Evolutionary conservation across 2,113 vertebrate genomes (phyloP).

Genomic region (Rattus norvegicus): DNA sequence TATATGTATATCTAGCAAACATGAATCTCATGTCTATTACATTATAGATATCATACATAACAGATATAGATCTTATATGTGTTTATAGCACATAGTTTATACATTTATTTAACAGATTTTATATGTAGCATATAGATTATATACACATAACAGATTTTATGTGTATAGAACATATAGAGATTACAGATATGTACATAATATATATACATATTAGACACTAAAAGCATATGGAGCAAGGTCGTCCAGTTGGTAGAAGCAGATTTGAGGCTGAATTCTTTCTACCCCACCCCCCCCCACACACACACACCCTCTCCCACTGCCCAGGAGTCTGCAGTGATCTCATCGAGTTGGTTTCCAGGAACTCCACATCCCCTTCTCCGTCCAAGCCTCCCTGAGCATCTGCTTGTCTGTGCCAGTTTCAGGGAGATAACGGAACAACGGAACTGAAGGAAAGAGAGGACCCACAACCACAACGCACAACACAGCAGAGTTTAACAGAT

Average conservation of each 20-base stretch:
- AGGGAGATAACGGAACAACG: neutral
- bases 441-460: neutral
- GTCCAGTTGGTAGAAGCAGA: neutral
- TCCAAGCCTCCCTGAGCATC: neutral
- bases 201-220: neutral
- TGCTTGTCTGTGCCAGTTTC: neutral
- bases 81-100: neutral
- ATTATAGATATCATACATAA: neutral
- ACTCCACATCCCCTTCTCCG: neutral
- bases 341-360: neutral
- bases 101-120: neutral
- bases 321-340: neutral
- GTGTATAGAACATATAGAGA: neutral
- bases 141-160: neutral
- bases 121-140: neutral
- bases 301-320: neutral
- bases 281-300: neutral
- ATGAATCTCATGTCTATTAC: neutral
- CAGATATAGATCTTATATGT: neutral
- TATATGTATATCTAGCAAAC: neutral
- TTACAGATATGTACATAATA: neutral
- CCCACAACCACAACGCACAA: neutral
- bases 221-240: rapidly evolving
- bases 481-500: neutral
- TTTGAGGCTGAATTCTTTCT: neutral